Conservation (phyloP, 2,797 vertebrate species). For the Distichodus sexfasciatus region DNA sequence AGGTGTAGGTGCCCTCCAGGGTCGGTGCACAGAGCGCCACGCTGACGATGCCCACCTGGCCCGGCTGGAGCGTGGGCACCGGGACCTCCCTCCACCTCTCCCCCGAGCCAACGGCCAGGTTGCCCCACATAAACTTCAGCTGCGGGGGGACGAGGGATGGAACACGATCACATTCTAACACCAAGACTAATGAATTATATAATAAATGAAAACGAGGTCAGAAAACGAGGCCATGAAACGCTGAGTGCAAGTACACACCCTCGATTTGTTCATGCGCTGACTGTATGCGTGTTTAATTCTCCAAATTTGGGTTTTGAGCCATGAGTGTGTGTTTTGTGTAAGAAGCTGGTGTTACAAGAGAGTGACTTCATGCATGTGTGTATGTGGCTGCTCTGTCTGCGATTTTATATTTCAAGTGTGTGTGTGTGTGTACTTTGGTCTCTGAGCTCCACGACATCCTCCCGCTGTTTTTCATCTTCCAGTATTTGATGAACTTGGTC, state of each 20-base stretch:
- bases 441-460: conserved; percentile 85
- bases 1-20: conserved; percentile 92
- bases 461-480: conserved; percentile 96
- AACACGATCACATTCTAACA: too few relatives aligned
- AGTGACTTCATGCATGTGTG: too few relatives aligned
- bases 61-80: conserved; percentile 86
- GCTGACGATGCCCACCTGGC: conserved; percentile 89
- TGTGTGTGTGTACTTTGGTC: conserved; percentile 80
- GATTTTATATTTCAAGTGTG: not conserved
- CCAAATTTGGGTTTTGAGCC: not conserved
- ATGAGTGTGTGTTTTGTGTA: not conserved
- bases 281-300: not conserved
- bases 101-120: conserved; percentile 85
- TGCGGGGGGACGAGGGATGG: conserved; percentile 49
- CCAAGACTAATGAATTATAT: too few relatives aligned
- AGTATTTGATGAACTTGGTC: conserved; percentile 93
- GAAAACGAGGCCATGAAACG: too few relatives aligned
- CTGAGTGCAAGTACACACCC: too few relatives aligned
- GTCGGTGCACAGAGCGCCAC: conserved; percentile 88
- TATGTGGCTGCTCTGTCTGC: too few relatives aligned
- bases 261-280: not conserved
- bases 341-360: too few relatives aligned
- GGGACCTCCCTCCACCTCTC: conserved; percentile 84
- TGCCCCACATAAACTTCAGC: conserved; percentile 98
- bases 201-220: too few relatives aligned